Conservation (phyloP, 2,888 invertebrate species). For the Dermolepida albohirtum region DNA sequence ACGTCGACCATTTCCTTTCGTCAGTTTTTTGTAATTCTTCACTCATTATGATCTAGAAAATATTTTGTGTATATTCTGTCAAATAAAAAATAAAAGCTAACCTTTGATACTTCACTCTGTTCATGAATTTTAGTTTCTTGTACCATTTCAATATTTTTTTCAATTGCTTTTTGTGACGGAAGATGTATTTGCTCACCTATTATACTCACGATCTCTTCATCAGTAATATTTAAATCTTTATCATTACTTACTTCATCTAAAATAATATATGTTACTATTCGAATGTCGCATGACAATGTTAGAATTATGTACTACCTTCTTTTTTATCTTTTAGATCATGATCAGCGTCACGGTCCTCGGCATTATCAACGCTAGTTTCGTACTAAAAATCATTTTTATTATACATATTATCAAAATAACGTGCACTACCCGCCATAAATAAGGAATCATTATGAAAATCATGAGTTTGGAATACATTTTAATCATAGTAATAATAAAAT, state of each 20-base stretch:
- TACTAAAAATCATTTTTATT: conserved; percentile 13
- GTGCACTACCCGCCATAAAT: too few relatives aligned
- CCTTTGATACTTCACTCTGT: conserved; percentile 29
- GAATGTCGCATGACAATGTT: not conserved
- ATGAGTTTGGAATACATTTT: too few relatives aligned
- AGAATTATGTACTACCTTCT: not conserved
- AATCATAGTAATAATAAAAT: too few relatives aligned
- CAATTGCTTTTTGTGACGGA: conserved; percentile 15
- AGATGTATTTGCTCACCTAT: conserved; percentile 40
- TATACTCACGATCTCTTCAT: conserved; percentile 48
- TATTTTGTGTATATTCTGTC: not conserved
- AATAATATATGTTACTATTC: not conserved
- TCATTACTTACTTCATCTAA: conserved; percentile 27
- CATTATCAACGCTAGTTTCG: conserved; percentile 34
- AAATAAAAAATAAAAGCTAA: conserved; percentile 9
- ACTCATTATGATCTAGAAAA: conserved; percentile 14
- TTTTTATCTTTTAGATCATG: not conserved
- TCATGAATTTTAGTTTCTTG: conserved; percentile 17
- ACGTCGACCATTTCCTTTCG: conserved; percentile 78
- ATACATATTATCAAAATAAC: too few relatives aligned
- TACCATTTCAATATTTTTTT: conserved; percentile 25
- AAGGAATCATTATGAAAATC: too few relatives aligned
- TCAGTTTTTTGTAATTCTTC: conserved; percentile 68
- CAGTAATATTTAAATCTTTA: conserved; percentile 47
- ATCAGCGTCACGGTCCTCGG: conserved; percentile 8